phyloP scores from a whole-genome alignment of 2,797 vertebrate genomes.

The Sphenodon punctatus region DNA sequence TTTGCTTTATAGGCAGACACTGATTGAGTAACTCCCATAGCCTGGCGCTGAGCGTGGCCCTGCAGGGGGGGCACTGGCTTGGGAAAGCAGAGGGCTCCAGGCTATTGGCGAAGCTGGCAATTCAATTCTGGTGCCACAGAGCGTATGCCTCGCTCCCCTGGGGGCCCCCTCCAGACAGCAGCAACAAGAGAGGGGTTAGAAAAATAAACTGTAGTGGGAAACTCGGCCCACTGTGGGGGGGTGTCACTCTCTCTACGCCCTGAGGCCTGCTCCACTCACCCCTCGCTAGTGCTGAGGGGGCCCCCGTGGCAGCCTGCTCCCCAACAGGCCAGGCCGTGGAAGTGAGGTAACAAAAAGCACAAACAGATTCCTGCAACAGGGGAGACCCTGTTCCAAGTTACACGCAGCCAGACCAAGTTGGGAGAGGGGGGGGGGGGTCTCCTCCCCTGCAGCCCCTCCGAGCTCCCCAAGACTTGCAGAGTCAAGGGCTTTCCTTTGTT shows the following conservation, averaged over 20 bases:
- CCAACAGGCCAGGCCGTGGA: background rate
- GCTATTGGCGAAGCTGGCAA: too few relatives aligned
- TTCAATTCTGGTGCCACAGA: too few relatives aligned
- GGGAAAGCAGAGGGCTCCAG: too few relatives aligned
- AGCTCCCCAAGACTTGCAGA: too few relatives aligned
- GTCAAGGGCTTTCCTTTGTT: too few relatives aligned
- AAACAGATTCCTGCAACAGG: background rate
- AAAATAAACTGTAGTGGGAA: background rate
- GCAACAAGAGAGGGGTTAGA: background rate
- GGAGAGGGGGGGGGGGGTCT: too few relatives aligned
- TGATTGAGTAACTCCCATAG: background rate
- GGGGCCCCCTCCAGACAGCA: background rate
- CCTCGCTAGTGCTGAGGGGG: too few relatives aligned
- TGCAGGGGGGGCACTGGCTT: too few relatives aligned
- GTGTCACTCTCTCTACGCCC: background rate
- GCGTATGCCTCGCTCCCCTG: too few relatives aligned
- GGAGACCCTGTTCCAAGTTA: background rate
- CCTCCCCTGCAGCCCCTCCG: background rate
- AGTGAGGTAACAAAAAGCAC: background rate
- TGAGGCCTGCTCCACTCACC: too few relatives aligned
- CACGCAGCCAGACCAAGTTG: background rate
- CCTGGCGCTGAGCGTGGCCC: too few relatives aligned
- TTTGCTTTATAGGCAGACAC: conserved; percentile 47
- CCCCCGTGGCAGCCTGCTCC: too few relatives aligned
- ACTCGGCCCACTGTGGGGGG: background rate